Conservation (phyloP, 2,888 invertebrate genomes). For the Sinohyriopsis cumingii region DNA sequence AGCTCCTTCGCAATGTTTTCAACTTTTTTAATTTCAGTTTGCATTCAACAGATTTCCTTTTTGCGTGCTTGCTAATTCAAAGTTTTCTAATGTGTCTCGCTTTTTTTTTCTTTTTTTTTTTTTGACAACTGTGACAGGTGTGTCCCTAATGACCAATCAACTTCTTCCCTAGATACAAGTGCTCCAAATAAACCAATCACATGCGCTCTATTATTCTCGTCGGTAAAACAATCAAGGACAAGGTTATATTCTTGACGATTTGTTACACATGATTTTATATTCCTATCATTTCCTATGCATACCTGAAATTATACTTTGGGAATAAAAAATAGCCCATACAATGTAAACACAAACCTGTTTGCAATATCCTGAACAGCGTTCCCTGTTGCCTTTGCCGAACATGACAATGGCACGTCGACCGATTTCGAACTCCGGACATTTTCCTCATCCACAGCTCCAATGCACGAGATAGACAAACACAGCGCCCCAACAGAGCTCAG, state of each 20-base stretch:
- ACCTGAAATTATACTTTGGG: not conserved
- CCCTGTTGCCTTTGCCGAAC: too few relatives aligned
- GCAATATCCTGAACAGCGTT: too few relatives aligned
- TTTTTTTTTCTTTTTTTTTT: too few relatives aligned
- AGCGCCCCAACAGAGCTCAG: constrained; percentile 48
- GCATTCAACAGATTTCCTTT: not conserved
- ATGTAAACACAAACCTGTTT: too few relatives aligned
- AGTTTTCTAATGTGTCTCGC: too few relatives aligned
- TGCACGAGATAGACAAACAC: constrained; percentile 37
- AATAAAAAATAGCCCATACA: too few relatives aligned
- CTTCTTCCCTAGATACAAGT: not conserved
- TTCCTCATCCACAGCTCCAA: constrained; percentile 25
- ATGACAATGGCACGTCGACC: too few relatives aligned
- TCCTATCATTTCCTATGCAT: not conserved
- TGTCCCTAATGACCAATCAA: constrained; percentile 9
- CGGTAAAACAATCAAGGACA: constrained; percentile 2
- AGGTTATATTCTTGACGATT: constrained; percentile 1
- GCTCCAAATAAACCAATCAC: not conserved
- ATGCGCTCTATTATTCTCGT: not conserved
- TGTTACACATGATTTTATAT: not conserved
- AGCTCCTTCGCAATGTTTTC: too few relatives aligned
- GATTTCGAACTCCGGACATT: not conserved
- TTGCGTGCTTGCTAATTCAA: too few relatives aligned
- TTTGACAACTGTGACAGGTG: constrained; percentile 1
- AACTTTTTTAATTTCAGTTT: not conserved